Base-by-base conservation (phyloP, 2,888 invertebrate species). In the Agrypnus murinus region DNA sequence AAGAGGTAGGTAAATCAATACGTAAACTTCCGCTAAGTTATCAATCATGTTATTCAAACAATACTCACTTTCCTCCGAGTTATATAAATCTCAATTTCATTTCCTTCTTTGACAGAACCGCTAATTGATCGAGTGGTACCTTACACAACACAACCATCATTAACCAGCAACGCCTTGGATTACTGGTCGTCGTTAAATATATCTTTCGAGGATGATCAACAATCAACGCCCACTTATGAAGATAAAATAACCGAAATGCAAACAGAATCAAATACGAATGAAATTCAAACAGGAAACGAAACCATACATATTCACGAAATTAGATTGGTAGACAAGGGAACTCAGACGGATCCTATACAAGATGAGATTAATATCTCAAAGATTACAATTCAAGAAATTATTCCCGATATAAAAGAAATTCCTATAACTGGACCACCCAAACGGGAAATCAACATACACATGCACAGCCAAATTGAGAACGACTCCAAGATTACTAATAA, bases 331-430 rank as follows among this genome's bases (percentile, higher is more conserved):
- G 73, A 75, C 43, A 60, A 72, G 67, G 25, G 63, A 6, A 67
- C 63, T 0, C 73, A 74, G 70, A 75, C 64, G 34, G 75, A 69
- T 55, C 70, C 34, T n/a, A 1, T 15, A 2, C 12, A 38, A n/a
- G 53, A 53, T 6, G 34, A 53, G 7, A 12, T 8, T 8, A 46
- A 67, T 9, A 31, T 38, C 4, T 36, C 45, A 8, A 81, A 81
- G 71, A 85, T 85, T 31, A 90, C 89, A 0, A 90, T 90, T 32
- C 90, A 90, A 75, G 90, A 90, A 82, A 89, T 90, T 4, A 89
- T 90, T 3, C 89, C 89, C 0, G 89, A 83, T 72, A 76, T 82
- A 12, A 83, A 82, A 59, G 84, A 84, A 71, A 83, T 83, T 34
- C 82, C 84, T 9, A 80, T 84, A n/a, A 84, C 84, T 3, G 80